phyloP scores from a whole-genome alignment of 1,140 invertebrate species.

The Apocrypta bakeri region DNA sequence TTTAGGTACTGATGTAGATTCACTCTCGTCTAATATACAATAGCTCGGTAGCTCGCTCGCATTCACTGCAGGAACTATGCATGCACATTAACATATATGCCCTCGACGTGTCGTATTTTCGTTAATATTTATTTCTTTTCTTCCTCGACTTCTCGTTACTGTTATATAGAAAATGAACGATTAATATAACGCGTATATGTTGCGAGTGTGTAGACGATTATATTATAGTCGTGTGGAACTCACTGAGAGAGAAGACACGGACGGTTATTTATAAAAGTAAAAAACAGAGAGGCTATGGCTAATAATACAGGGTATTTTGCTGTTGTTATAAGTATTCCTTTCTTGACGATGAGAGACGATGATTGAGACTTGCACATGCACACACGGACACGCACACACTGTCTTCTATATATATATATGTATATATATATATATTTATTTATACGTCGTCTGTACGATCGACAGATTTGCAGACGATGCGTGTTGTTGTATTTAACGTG shows the following conservation, averaged over 20 bases:
- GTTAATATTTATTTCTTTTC: no score
- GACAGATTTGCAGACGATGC: no score
- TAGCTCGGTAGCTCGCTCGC: neutral
- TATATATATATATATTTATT: no score
- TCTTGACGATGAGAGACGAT: neutral
- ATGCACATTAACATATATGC: neutral
- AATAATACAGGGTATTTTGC: constrained; percentile 16
- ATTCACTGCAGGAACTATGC: constrained; percentile 29
- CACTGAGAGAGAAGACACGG: constrained; percentile 26
- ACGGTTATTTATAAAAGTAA: constrained; percentile 57
- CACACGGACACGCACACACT: no score
- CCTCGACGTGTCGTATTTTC: neutral
- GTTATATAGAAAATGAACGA: constrained; percentile 1
- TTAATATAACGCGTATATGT: neutral
- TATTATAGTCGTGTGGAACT: neutral
- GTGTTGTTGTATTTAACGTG: no score
- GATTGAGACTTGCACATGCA: neutral
- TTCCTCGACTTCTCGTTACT: no score
- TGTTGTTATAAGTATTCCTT: neutral
- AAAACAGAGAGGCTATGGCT: constrained; percentile 48
- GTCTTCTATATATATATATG: no score
- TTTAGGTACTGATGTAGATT: neutral
- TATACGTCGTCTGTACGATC: neutral
- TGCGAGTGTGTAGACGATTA: no score
- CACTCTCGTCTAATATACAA: neutral